Evolutionary conservation across 2,888 invertebrate genomes (phyloP).

Genomic region (Stenichneumon culpator): DNA sequence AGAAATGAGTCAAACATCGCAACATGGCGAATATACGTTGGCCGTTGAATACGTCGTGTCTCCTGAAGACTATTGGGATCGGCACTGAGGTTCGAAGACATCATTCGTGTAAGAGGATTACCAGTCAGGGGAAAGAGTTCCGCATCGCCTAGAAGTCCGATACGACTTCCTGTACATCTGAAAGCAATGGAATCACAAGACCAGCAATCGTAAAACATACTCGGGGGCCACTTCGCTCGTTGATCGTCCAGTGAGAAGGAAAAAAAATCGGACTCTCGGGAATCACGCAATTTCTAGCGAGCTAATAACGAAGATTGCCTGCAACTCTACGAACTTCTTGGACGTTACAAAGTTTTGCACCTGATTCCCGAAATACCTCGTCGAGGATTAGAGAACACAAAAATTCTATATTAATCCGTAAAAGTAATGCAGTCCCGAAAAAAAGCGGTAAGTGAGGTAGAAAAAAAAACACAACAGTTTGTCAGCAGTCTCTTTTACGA

Average conservation of each 20-base stretch:
- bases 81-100: neutral
- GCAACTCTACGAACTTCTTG: neutral
- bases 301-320: neutral
- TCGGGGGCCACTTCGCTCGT: neutral
- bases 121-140: slow-evolving; percentile 9
- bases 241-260: neutral
- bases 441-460: slow-evolving; percentile 49
- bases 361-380: slow-evolving; percentile 8
- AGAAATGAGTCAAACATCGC: slow-evolving; percentile 24
- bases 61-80: neutral
- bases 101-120: neutral
- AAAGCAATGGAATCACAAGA: neutral
- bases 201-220: neutral
- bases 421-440: slow-evolving; percentile 8
- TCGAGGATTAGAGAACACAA: neutral
- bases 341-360: slow-evolving; percentile 12
- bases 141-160: neutral
- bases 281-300: neutral
- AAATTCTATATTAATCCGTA: slow-evolving; percentile 7
- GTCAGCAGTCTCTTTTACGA: slow-evolving; percentile 23
- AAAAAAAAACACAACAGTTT: neutral
- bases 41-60: slow-evolving; percentile 47
- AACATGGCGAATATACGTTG: slow-evolving; percentile 60
- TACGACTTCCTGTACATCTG: neutral
- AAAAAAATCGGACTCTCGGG: neutral